These are phyloP conservation scores for Iphiclides podalirius DNA, from an alignment of 2,888 invertebrate species.

Conservation along the genomic window DNA sequence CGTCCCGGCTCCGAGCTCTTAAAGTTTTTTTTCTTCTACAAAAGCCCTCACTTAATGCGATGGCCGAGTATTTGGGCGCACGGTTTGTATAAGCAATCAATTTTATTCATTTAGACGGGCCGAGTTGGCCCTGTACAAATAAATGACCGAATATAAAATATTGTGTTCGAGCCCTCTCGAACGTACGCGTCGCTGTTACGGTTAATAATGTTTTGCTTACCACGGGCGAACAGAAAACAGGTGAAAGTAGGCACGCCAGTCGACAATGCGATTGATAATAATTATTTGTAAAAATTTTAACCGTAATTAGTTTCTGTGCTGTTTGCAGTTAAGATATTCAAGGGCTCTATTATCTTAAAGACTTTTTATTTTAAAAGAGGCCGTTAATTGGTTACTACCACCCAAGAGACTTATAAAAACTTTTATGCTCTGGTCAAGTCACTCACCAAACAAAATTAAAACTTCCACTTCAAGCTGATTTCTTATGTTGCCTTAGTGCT, in stretches of 20 bases:
- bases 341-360: too few species aligned
- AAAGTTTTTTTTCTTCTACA: slow-evolving; percentile 56
- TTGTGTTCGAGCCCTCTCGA: slow-evolving; percentile 47
- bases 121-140: slow-evolving; percentile 68
- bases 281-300: not conserved
- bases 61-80: slow-evolving; percentile 77
- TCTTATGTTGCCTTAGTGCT: too few species aligned
- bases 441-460: too few species aligned
- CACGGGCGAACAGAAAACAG: slow-evolving; percentile 15
- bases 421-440: too few species aligned
- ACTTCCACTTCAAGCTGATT: too few species aligned
- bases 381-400: too few species aligned
- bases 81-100: slow-evolving; percentile 80
- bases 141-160: slow-evolving; percentile 65
- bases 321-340: too few species aligned
- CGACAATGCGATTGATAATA: not conserved
- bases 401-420: too few species aligned
- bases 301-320: too few species aligned
- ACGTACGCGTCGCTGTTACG: slow-evolving; percentile 43
- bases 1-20: slow-evolving; percentile 53
- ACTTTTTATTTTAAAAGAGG: too few species aligned
- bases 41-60: slow-evolving; percentile 77
- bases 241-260: slow-evolving; percentile 4
- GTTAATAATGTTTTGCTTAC: slow-evolving; percentile 42
- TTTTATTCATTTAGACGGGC: slow-evolving; percentile 78